Evolutionary conservation across 2,113 vertebrate species (phyloP), one percentile per base, ranked within the genome.

Genomic region (Seriola aureovittata): DNA sequence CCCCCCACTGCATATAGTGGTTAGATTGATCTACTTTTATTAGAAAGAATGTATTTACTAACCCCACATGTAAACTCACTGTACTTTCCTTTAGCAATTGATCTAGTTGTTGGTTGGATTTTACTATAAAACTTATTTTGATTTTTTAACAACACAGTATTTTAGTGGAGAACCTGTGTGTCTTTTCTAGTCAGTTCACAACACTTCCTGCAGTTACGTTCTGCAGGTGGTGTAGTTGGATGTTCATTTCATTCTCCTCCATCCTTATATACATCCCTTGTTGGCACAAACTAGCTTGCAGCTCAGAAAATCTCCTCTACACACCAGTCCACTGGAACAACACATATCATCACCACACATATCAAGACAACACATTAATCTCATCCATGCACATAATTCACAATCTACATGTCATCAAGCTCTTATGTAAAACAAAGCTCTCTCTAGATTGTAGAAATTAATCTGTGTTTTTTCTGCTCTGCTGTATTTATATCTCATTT

Each of bases 401-500:
- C 3, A 42, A 62, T 63, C 38, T 11, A 14, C 10, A 13, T 16
- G 23, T 17, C 54, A 48, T 13, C 9, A 57, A 32, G 29, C 29
- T 81, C 21, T 46, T 4, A 3, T 48, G 14, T 23, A 54, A 52
- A 34, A 40, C 16, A 11, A 23, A 71, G 16, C 32, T 59, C 48
- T 71, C 12, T 34, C 32, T 2, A 32, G 29, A 42, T 36, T 25
- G 14, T 36, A 12, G 21, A 19, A 80, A 46, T 46, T 1, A 46
- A 60, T 29, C 59, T 21, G 48, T 50, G 55, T n/a, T 58, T 57
- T 72, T 42, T 50, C 7, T 42, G 4, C 3, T 55, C 23, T 34
- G 68, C 8, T 36, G 44, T 73, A 19, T 60, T 38, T 32, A 34
- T 52, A n/a, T 80, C 62, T 44, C 0, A 40, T 74, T 67, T 86